Percentiles rank a stretch among this genome's conserved stretches.
phyloP scores from a whole-genome alignment of 2,113 vertebrate genomes.

The Hydropotes inermis region DNA sequence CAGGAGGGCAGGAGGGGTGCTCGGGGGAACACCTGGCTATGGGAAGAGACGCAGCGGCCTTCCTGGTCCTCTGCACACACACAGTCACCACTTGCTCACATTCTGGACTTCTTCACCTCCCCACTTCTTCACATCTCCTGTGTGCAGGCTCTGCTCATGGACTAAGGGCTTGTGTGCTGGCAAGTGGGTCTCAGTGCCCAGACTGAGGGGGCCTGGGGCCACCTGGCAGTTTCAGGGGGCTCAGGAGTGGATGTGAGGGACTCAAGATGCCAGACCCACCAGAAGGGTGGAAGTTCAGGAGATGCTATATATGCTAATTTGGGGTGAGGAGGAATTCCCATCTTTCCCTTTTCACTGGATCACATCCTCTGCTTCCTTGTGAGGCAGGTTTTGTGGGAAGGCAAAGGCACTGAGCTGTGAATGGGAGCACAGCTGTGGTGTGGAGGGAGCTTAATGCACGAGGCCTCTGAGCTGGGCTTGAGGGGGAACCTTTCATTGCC shows the following conservation, averaged over 20 bases:
- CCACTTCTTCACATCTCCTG: background rate
- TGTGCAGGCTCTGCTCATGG: background rate
- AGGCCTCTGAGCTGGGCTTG: background rate
- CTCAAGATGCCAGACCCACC: background rate
- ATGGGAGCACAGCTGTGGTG: background rate
- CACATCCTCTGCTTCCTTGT: background rate
- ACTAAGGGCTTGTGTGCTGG: background rate
- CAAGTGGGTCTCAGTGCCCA: background rate
- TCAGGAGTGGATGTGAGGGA: background rate
- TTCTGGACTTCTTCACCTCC: background rate
- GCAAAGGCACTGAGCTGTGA: background rate
- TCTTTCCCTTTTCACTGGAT: background rate
- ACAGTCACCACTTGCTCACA: background rate
- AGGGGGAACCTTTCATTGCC: background rate
- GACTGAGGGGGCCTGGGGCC: background rate
- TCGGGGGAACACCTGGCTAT: background rate
- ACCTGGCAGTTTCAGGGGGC: background rate
- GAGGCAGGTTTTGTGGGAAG: background rate
- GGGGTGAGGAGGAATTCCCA: background rate
- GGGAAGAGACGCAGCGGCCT: background rate
- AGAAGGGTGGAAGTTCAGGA: background rate
- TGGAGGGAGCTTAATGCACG: background rate
- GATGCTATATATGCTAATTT: background rate
- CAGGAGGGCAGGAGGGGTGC: background rate
- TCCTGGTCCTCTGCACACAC: background rate